Base-by-base conservation (phyloP, 2,113 vertebrate species). In the Amblyopsis rosae region DNA sequence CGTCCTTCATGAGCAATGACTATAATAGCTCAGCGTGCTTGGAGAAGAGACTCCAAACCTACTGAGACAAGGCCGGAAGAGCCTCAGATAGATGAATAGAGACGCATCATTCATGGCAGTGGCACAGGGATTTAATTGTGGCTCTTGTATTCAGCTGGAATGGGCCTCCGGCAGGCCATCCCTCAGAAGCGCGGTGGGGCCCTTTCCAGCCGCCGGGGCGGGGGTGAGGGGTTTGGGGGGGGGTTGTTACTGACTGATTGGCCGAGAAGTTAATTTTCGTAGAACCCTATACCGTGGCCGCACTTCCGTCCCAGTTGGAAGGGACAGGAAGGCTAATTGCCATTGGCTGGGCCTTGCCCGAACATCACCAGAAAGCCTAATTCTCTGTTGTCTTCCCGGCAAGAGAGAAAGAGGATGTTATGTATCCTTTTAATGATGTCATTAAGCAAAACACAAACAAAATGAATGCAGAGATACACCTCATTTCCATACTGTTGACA, bases 101-200 rank as follows among this genome's bases (percentile, higher is more conserved):
- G 86, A 82, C 81, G 71, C 81, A 86, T 86, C 80, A 83, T 77
- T 86, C 88, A 84, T 84, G 76, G 47, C 59, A 76, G 74, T 63
- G 79, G 84, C 72, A 85, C 68, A 73, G 72, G 58, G 77, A 83
- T 80, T 87, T 87, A 82, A 88, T 81, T 82, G 77, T 81, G 82
- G 65, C 13, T 76, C 82, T 82, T 87, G 81, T 82, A 81, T 80
- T 79, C 67, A 9, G 70, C 65, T 69, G 66, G 78, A 75, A 49
- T 67, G 66, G 51, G 64, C 69, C 76, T 81, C 65, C 49, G 46
- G 72, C 58, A 12, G 74, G 77, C 66, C 58, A 67, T 84, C 66
- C 49, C 70, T 82, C 82, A 78, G 65, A 9, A 65, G 35, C 47
- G 62, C 63, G 65, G 64, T 75, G 41, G 49, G 15, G 35, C 46